Evolutionary conservation across 2,888 invertebrate genomes (phyloP).

Genomic region (Marronus borbonicus): DNA sequence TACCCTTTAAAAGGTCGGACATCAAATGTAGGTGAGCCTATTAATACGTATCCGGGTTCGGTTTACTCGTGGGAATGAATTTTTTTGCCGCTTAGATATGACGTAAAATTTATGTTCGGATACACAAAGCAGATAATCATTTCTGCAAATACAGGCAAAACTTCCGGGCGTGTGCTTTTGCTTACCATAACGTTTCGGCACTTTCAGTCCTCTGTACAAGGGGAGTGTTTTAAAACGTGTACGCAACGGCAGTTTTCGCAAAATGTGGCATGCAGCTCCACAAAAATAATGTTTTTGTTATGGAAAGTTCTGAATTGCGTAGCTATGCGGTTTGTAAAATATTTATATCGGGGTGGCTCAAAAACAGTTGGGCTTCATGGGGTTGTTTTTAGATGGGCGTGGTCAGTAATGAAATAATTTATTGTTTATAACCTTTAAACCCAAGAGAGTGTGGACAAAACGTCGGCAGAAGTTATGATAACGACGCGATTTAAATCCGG

Average conservation of each 20-base stretch:
- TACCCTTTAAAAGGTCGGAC: constrained; percentile 19
- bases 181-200: neutral
- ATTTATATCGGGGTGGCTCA: too few species aligned
- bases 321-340: too few species aligned
- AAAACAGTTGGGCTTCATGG: too few species aligned
- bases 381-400: too few species aligned
- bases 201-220: neutral
- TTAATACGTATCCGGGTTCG: constrained; percentile 18
- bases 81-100: constrained; percentile 20
- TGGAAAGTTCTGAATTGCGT: too few species aligned
- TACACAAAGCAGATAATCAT: constrained; percentile 39
- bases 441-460: too few species aligned
- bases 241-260: neutral
- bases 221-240: neutral
- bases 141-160: constrained; percentile 15
- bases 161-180: neutral
- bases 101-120: constrained; percentile 26
- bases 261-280: neutral
- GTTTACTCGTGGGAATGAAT: constrained; percentile 11
- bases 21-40: constrained; percentile 12
- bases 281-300: neutral
- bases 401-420: too few species aligned
- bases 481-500: too few species aligned
- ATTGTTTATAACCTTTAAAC: too few species aligned
- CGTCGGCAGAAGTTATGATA: too few species aligned